Conservation (phyloP, 2,797 vertebrate genomes). For the Vipera latastei region DNA sequence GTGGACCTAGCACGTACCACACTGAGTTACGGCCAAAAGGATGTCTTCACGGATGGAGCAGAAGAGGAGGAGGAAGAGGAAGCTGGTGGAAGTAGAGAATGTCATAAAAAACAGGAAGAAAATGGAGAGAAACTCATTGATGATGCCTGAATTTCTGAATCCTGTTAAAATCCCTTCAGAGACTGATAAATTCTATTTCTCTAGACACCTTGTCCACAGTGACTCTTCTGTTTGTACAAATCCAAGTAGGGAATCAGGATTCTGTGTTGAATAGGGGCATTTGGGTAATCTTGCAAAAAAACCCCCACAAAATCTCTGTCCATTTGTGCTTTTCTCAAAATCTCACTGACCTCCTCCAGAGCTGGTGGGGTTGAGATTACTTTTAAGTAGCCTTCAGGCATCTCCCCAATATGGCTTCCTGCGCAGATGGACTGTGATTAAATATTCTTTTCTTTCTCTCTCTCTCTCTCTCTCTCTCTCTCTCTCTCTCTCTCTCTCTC, state of each 20-base stretch:
- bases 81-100: conserved; percentile 34
- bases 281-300: conserved; percentile 17
- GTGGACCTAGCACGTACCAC: conserved; percentile 95
- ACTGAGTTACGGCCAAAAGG: conserved; percentile 85
- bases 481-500: not conserved
- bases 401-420: fast-evolving
- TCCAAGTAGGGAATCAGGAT: conserved; percentile 36
- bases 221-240: conserved; percentile 43
- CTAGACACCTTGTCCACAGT: conserved; percentile 25
- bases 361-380: not conserved
- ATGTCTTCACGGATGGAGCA: conserved; percentile 76
- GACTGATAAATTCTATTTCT: conserved; percentile 60
- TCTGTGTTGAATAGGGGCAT: conserved; percentile 33
- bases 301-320: conserved; percentile 15
- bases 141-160: conserved; percentile 59
- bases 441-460: not conserved
- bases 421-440: not conserved
- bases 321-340: conserved; percentile 14
- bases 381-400: not conserved
- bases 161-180: not conserved
- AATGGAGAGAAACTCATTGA: conserved; percentile 69
- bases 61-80: conserved; percentile 74
- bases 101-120: conserved; percentile 49
- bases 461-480: not conserved
- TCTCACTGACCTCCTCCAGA: not conserved